Evolutionary conservation across 2,888 invertebrate species (phyloP), one percentile per base, ranked within the genome.

Genomic region (Drosophila rellima): DNA sequence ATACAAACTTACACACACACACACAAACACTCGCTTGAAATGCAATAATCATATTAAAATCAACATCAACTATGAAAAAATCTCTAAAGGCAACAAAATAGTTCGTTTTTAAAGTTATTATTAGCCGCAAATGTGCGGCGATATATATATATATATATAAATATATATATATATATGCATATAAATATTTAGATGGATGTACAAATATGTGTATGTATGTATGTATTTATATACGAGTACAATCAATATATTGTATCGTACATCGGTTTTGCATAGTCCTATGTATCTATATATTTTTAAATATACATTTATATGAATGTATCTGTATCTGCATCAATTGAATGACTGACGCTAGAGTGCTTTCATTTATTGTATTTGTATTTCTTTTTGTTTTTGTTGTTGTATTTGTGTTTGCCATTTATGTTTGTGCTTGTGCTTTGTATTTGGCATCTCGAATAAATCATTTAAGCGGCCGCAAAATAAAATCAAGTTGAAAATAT

Each of bases 31-130:
- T 78, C 72, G 79, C 87, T 90, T 80, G 89, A 86, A 86, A 78
- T 86, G 90, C 85, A 86, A 86, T 86, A 86, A 86, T 90, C 90
- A 90, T 88, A 85, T 85, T 89, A 87, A 85, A 90, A 87, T 78
- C 89, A 83, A 68, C 77, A 87, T 70, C 67, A 70, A 63, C 68
- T 55, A 65, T 40, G 54, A 69, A 56, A 72, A 80, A 74, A 82
- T 89, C 77, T 73, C 83, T 82, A 87, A 86, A 89, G 90, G 88
- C 90, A 90, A 86, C 84, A 87, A 89, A 90, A 86, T 90, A 86
- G 85, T 86, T 90, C 88, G 78, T 90, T 86, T 85, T 86, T 86
- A 90, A 89, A 90, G 85, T 86, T 86, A 86, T 86, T 86, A 86
- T 86, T 86, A 86, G 85, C 90, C 88, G 85, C 85, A 90, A 84